Percentiles rank a stretch among this genome's conserved stretches.
These are phyloP conservation scores for Pelochelys cantorii DNA, from an alignment of 2,797 vertebrate genomes.

Conservation along the genomic window DNA sequence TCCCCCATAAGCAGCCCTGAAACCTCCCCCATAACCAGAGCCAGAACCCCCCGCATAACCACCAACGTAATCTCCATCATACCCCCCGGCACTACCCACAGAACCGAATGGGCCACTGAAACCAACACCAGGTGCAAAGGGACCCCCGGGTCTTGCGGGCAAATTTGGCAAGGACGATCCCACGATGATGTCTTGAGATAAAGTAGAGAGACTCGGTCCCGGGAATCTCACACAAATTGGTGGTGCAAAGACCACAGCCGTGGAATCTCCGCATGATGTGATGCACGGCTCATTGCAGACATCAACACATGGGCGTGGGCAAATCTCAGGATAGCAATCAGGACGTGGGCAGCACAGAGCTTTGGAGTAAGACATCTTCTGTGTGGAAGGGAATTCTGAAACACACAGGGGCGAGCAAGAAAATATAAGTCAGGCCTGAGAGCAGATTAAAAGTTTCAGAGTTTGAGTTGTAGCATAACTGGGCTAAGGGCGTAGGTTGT, in stretches of 20 bases:
- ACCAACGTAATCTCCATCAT: neutral
- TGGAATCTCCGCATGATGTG: neutral
- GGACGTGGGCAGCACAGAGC: too few species aligned
- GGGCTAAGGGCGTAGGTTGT: too few species aligned
- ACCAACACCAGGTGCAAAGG: neutral
- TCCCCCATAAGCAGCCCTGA: too few species aligned
- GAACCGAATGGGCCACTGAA: neutral
- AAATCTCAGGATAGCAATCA: neutral
- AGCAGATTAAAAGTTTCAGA: neutral
- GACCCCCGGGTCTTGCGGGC: rapidly evolving
- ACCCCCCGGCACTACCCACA: neutral
- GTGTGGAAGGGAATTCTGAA: conserved; percentile 7
- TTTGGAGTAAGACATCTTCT: conserved; percentile 49
- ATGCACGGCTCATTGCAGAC: neutral
- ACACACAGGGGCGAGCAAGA: neutral
- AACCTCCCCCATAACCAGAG: too few species aligned
- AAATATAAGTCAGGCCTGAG: neutral
- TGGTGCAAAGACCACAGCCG: neutral
- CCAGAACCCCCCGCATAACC: too few species aligned
- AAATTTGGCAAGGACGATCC: neutral
- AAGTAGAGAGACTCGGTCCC: conserved; percentile 46
- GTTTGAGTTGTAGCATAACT: neutral
- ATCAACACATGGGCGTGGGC: rapidly evolving
- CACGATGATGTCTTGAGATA: conserved; percentile 45
- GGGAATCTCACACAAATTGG: conserved; percentile 50